phyloP scores from a whole-genome alignment of 2,113 vertebrate species.

The Ariopsis seemanni region DNA sequence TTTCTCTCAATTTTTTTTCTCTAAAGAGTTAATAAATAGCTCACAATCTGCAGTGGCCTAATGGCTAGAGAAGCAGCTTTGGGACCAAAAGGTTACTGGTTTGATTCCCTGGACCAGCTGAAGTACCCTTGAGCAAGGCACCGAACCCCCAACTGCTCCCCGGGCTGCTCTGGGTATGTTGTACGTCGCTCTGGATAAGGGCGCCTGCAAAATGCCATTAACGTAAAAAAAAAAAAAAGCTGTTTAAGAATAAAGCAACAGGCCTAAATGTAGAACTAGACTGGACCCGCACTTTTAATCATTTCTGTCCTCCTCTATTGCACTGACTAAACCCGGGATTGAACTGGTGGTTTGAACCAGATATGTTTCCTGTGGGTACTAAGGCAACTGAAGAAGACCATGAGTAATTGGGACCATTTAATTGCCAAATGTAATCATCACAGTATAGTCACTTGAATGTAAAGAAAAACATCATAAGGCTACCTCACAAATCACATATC shows the following conservation, averaged over 20 bases:
- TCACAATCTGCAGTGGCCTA: not conserved
- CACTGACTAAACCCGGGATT: not conserved
- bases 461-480: not conserved
- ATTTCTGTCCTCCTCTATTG: not conserved
- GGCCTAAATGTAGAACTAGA: not conserved
- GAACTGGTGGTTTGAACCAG: not conserved
- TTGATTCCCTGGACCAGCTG: too few species aligned
- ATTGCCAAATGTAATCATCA: not conserved
- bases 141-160: too few species aligned
- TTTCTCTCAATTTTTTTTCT: not conserved
- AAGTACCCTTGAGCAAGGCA: too few species aligned
- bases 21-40: constrained; percentile 16
- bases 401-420: not conserved
- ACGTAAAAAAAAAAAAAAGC: not conserved
- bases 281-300: not conserved
- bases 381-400: too few species aligned
- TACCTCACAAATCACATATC: not conserved
- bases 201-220: not conserved
- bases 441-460: not conserved
- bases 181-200: too few species aligned
- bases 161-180: too few species aligned
- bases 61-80: too few species aligned
- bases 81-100: too few species aligned
- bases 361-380: not conserved
- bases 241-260: not conserved